These are phyloP conservation scores for Cepaea nemoralis DNA, from an alignment of 1,140 invertebrate species.

Conservation along the genomic window DNA sequence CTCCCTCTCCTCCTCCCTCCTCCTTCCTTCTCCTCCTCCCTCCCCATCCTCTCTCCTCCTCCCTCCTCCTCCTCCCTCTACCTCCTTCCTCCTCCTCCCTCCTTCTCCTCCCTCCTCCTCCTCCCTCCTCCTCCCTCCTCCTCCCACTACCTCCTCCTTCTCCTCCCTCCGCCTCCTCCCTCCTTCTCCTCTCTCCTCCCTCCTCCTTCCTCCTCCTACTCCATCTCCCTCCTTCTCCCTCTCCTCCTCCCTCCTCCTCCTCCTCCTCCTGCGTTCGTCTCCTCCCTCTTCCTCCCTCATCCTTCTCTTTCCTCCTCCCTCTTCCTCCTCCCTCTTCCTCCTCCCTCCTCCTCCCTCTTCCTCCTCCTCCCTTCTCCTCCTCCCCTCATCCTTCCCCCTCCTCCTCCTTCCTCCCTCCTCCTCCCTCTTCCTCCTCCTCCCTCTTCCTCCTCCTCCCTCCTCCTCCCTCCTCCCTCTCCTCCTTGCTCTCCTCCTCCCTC, in stretches of 20 bases:
- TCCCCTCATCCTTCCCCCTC: too few relatives aligned
- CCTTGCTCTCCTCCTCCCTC: background rate
- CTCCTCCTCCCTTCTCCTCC: too few relatives aligned
- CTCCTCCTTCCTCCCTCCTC: background rate
- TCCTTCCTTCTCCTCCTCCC: background rate
- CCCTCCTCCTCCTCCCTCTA: background rate
- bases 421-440: background rate
- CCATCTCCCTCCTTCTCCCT: conserved; percentile 4
- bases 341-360: background rate
- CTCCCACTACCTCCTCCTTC: too few relatives aligned
- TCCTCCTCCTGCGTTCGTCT: too few relatives aligned
- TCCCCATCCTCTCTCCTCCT: background rate
- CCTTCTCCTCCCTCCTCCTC: background rate
- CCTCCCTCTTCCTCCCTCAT: too few relatives aligned
- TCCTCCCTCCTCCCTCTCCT: background rate
- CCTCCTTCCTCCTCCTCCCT: background rate
- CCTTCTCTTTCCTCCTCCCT: too few relatives aligned
- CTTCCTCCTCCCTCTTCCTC: background rate
- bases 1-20: background rate
- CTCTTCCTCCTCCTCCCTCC: background rate
- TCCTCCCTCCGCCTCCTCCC: too few relatives aligned
- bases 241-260: too few relatives aligned
- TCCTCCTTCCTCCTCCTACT: too few relatives aligned
- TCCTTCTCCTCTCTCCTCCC: background rate
- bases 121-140: too few relatives aligned